phyloP scores from a whole-genome alignment of 2,113 vertebrate species.

The Mungos mungo region DNA sequence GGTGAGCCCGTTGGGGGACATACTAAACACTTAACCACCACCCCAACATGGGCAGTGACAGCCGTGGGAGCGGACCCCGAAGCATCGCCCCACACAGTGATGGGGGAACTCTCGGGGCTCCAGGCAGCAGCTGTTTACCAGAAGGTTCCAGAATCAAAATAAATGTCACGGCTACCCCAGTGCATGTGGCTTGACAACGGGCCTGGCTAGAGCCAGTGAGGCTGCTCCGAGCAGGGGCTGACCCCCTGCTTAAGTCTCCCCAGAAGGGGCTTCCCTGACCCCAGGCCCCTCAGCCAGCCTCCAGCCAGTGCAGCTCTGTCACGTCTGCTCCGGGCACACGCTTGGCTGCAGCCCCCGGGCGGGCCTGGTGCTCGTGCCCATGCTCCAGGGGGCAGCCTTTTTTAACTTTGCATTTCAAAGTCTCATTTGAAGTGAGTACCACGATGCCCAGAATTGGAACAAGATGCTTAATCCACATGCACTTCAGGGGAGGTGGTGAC shows the following conservation, averaged over 20 bases:
- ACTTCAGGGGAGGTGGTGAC: neutral
- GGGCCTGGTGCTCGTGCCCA: neutral
- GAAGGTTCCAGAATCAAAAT: neutral
- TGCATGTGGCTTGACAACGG: neutral
- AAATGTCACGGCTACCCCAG: neutral
- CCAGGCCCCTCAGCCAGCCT: neutral
- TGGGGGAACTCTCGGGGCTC: neutral
- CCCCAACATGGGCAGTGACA: neutral
- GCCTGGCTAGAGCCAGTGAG: neutral
- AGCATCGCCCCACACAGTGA: neutral
- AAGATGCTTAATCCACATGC: slow-evolving; percentile 37
- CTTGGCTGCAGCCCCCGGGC: neutral
- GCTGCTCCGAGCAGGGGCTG: neutral
- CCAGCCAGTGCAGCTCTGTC: neutral
- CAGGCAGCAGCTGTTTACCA: neutral
- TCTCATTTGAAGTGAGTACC: slow-evolving; percentile 1
- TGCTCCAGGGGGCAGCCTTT: neutral
- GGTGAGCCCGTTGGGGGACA: neutral
- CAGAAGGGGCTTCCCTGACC: neutral
- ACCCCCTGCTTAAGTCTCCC: neutral
- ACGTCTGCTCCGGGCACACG: too few species aligned
- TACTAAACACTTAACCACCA: neutral
- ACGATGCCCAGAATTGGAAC: slow-evolving; percentile 40
- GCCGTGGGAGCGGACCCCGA: neutral
- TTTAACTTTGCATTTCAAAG: slow-evolving; percentile 44